Evolutionary conservation across 2,888 invertebrate species (phyloP), one percentile per base, ranked within the genome.

Genomic region (Muscina levida): DNA sequence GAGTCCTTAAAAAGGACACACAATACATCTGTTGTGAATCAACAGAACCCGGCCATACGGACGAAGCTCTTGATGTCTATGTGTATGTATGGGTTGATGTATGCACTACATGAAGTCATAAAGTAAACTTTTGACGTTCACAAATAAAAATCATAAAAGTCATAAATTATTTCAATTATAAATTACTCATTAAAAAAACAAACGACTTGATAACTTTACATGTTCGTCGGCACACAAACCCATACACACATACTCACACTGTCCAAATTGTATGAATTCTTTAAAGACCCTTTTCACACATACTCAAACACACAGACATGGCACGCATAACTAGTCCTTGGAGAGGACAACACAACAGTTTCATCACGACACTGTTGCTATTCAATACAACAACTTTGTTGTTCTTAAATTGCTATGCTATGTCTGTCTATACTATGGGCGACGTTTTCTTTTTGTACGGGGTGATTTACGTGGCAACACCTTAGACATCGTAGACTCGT

Each of bases 91-190:
- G 8, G 3, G 31, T 31, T 5, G 8, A 31, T 31, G 13, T 17
- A 62, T 62, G 42, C 19, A 19, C 56, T 66, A 57, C 56, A 73
- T 65, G 65, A 72, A 73, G 65, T 57, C 73, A 53, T 78, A 74
- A 78, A 66, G 42, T 76, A 31, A 76, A 67, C 70, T 62, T 62
- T 62, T 62, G 19, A 10, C 19, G 71, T 66, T 59, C 26, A 48
- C 51, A 72, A 72, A 73, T 59, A 37, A 71, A 75, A 75, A 82
- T 76, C 74, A 76, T 72, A 78, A 79, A 78, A 78, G 70, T 70
- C 75, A 79, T 76, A 79, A 82, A 79, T 82, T 82, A 77, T 77
- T 77, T 73, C 77, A 72, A 62, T 79, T 70, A 78, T 78, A 78
- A 82, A 78, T 79, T 79, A 77, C 57, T 77, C 76, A 82, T 77